phyloP scores from a whole-genome alignment of 2,113 vertebrate species.

The Sceloporus undulatus region DNA sequence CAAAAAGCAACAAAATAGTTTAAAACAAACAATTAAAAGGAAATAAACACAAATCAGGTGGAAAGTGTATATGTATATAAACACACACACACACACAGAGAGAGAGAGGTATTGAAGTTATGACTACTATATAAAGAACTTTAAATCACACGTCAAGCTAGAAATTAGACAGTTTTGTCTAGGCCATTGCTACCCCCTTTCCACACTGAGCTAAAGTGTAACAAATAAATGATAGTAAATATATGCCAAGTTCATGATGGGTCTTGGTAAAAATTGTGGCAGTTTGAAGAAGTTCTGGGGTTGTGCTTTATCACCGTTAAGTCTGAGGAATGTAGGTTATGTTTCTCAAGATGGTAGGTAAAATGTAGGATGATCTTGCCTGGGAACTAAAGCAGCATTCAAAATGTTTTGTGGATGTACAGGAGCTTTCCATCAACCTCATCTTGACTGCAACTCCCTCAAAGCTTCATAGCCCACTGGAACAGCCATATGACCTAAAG shows the following conservation, averaged over 20 bases:
- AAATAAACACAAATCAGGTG: neutral
- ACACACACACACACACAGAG: neutral
- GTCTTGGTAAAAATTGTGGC: neutral
- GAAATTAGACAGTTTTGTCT: neutral
- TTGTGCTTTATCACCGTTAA: neutral
- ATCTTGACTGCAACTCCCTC: neutral
- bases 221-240: neutral
- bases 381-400: neutral
- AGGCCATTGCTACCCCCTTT: neutral
- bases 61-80: too few relatives aligned
- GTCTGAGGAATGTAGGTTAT: neutral
- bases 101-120: neutral
- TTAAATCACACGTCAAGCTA: neutral
- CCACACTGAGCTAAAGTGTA: neutral
- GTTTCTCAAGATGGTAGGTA: neutral
- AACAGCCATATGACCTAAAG: neutral
- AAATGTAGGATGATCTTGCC: neutral
- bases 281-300: neutral
- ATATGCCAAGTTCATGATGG: neutral
- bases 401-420: neutral
- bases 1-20: neutral
- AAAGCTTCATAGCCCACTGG: neutral
- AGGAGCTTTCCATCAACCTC: neutral
- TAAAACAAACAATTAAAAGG: neutral
- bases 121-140: neutral